Evolutionary conservation across 2,113 vertebrate species (phyloP).

Genomic region (Bos indicus): DNA sequence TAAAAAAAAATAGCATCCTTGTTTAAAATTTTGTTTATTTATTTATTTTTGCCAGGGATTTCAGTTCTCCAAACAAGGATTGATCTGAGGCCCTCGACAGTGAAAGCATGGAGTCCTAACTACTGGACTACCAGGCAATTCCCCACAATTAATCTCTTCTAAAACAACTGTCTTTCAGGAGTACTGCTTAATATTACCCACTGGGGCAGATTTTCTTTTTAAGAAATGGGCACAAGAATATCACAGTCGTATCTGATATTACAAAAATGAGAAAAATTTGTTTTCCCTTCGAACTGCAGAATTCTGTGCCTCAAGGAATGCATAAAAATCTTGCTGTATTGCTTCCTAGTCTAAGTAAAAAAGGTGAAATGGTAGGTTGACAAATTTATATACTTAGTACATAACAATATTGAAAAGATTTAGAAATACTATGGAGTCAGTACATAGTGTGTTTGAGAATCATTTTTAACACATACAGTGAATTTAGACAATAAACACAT

Average conservation of each 20-base stretch:
- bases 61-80: background rate
- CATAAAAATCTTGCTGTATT: background rate
- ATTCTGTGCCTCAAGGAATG: background rate
- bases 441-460: background rate
- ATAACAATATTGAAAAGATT: background rate
- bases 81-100: fast-evolving
- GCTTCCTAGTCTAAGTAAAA: background rate
- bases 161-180: background rate
- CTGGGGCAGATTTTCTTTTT: background rate
- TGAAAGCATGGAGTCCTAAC: background rate
- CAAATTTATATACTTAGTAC: background rate
- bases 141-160: background rate
- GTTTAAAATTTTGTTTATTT: background rate
- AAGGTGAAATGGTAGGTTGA: background rate
- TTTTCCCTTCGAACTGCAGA: background rate
- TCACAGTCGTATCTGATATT: background rate
- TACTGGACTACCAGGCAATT: background rate
- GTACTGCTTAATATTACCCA: background rate
- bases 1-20: background rate
- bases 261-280: background rate
- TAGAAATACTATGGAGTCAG: background rate
- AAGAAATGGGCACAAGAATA: background rate
- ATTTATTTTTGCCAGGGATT: background rate
- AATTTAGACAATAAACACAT: background rate
- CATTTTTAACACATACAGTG: background rate